A percentile compares a stretch with the other conserved stretches of the same genome.
Conservation (phyloP, 2,797 vertebrate species). For the Neosilurus hyrtlii region DNA sequence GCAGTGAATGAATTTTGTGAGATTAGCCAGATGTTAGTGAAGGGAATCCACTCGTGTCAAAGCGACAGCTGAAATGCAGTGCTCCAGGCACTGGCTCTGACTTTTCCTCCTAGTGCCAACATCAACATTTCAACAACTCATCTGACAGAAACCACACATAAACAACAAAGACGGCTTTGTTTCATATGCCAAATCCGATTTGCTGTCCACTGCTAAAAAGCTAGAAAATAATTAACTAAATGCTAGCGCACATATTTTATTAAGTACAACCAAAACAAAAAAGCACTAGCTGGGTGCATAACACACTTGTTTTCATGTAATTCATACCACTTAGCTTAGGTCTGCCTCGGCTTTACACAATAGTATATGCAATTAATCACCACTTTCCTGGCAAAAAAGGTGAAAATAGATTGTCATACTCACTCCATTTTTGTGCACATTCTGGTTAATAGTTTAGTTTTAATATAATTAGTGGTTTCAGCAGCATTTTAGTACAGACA, state of each 20-base stretch:
- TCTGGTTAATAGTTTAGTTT: constrained; percentile 30
- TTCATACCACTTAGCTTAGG: constrained; percentile 8
- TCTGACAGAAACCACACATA: constrained; percentile 21
- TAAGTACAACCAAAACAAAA: neutral
- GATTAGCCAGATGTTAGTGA: constrained; percentile 16
- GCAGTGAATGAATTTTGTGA: neutral
- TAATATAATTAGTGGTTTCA: constrained; percentile 28
- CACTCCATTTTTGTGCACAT: neutral
- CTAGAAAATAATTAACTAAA: neutral
- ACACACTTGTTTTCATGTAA: neutral
- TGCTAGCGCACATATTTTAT: neutral
- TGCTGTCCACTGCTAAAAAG: constrained; percentile 19
- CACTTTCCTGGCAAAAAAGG: neutral
- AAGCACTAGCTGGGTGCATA: neutral
- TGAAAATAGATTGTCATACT: neutral
- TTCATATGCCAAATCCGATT: constrained; percentile 20
- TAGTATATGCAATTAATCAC: constrained; percentile 22
- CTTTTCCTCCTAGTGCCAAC: constrained; percentile 18
- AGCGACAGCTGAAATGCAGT: constrained; percentile 35
- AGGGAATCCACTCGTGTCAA: neutral
- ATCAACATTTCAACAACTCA: neutral
- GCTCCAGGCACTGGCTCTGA: constrained; percentile 20
- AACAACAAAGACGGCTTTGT: constrained; percentile 8
- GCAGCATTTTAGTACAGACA: constrained; percentile 26
- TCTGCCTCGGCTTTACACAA: neutral